Evolutionary conservation across 2,797 vertebrate genomes (phyloP).

Genomic region (Amazonetta brasiliensis): DNA sequence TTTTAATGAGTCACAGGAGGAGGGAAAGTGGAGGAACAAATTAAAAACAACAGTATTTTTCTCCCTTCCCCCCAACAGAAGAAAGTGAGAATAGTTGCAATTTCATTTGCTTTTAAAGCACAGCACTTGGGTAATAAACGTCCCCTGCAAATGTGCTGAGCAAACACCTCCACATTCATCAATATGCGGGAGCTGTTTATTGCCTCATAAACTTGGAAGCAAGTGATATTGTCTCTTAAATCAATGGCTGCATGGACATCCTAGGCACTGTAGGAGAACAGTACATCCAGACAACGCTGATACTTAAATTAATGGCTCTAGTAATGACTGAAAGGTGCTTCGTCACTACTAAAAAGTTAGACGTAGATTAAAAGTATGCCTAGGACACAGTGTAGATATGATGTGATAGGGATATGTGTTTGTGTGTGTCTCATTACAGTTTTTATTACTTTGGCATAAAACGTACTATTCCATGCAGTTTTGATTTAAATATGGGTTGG

Average conservation of each 20-base stretch:
- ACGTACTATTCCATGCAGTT: not conserved
- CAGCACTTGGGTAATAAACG: conserved; percentile 75
- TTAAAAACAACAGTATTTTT: conserved; percentile 66
- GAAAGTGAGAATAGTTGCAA: conserved; percentile 71
- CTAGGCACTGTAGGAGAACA: conserved; percentile 67
- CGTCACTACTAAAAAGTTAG: conserved; percentile 55
- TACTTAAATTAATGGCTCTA: conserved; percentile 67
- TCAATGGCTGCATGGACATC: conserved; percentile 75
- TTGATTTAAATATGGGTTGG: conserved; percentile 8
- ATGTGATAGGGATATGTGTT: not conserved
- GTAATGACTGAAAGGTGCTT: conserved; percentile 66
- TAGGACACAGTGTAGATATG: not conserved
- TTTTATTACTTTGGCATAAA: conserved; percentile 40
- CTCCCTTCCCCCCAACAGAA: conserved; percentile 1
- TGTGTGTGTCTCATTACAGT: not conserved
- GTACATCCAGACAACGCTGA: conserved; percentile 60
- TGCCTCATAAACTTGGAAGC: conserved; percentile 85
- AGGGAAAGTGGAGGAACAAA: conserved; percentile 62
- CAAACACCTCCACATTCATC: conserved; percentile 80
- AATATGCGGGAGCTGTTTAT: conserved; percentile 82
- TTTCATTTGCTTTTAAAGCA: conserved; percentile 79
- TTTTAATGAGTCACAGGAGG: conserved; percentile 69
- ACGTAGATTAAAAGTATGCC: not conserved
- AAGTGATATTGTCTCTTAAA: conserved; percentile 84
- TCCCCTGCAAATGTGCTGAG: conserved; percentile 82